Conservation (phyloP, 2,113 vertebrate genomes). For the Dermatemys mawii region DNA sequence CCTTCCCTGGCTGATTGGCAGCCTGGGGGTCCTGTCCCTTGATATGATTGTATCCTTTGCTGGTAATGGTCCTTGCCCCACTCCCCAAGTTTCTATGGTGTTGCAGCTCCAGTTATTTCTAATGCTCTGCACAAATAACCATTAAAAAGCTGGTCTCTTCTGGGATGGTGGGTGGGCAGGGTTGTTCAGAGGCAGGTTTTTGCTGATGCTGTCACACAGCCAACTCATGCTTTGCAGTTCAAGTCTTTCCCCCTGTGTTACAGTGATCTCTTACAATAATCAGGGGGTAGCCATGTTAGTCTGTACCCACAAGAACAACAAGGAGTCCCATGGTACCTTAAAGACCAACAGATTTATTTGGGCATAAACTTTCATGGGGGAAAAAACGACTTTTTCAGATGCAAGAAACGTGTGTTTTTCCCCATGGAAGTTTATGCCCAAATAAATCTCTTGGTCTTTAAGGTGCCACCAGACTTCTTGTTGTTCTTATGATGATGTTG, state of each 20-base stretch:
- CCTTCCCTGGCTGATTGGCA: constrained; percentile 96
- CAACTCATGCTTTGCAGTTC: not conserved
- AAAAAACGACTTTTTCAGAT: too few relatives aligned
- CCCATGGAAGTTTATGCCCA: too few relatives aligned
- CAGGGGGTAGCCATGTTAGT: too few relatives aligned
- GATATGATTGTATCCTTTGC: constrained; percentile 88
- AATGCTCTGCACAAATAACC: not conserved
- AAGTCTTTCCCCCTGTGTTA: rapidly evolving
- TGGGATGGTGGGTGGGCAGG: not conserved
- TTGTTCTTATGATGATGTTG: not conserved
- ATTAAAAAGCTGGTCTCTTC: not conserved
- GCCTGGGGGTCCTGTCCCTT: constrained; percentile 89
- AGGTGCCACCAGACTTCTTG: too few relatives aligned
- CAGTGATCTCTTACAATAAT: rapidly evolving
- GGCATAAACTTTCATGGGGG: too few relatives aligned
- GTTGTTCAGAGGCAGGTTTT: not conserved
- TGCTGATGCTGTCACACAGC: not conserved
- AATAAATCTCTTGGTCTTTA: too few relatives aligned
- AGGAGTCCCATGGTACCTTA: too few relatives aligned
- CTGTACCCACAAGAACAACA: too few relatives aligned
- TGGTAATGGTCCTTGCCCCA: rapidly evolving
- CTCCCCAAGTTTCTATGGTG: not conserved
- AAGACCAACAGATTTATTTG: too few relatives aligned
- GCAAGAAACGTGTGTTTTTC: too few relatives aligned
- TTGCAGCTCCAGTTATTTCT: not conserved